These are phyloP conservation scores for Corythaixoides concolor DNA, from an alignment of 2,113 vertebrate species.

Conservation along the genomic window DNA sequence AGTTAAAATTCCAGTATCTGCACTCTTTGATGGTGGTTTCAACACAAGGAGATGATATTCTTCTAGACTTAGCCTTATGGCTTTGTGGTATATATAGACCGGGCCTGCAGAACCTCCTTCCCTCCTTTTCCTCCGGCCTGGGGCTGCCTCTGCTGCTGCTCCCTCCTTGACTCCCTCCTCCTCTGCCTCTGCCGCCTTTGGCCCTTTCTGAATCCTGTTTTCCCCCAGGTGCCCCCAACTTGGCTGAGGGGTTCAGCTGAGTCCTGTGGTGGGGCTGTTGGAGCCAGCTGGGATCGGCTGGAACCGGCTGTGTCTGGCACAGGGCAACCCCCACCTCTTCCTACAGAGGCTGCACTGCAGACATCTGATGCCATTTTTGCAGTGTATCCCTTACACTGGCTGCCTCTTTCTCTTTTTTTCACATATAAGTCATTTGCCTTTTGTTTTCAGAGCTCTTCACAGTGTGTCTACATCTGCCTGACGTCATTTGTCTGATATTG, in stretches of 20 bases:
- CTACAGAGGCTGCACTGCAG: rapidly evolving
- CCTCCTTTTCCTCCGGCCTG: not conserved
- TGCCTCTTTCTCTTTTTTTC: not conserved
- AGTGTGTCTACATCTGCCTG: not conserved
- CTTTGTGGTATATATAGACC: not conserved
- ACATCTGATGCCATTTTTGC: rapidly evolving
- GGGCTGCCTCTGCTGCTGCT: not conserved
- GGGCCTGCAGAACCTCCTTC: not conserved
- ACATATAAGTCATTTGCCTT: not conserved
- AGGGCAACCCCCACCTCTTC: not conserved
- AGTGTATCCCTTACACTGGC: too few species aligned
- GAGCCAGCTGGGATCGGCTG: not conserved
- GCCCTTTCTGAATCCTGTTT: too few species aligned
- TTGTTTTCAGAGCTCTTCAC: not conserved
- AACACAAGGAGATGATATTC: not conserved
- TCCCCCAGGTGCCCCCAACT: rapidly evolving
- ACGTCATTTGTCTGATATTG: not conserved
- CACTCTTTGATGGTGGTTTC: not conserved
- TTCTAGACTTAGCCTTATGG: not conserved
- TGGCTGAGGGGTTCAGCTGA: not conserved
- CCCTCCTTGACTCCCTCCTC: not conserved
- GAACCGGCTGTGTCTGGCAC: rapidly evolving
- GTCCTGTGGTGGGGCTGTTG: not conserved
- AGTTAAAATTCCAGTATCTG: not conserved
- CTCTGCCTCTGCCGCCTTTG: not conserved